These are phyloP conservation scores for Cephalopterus ornatus DNA, from an alignment of 2,113 vertebrate genomes.

Conservation along the genomic window DNA sequence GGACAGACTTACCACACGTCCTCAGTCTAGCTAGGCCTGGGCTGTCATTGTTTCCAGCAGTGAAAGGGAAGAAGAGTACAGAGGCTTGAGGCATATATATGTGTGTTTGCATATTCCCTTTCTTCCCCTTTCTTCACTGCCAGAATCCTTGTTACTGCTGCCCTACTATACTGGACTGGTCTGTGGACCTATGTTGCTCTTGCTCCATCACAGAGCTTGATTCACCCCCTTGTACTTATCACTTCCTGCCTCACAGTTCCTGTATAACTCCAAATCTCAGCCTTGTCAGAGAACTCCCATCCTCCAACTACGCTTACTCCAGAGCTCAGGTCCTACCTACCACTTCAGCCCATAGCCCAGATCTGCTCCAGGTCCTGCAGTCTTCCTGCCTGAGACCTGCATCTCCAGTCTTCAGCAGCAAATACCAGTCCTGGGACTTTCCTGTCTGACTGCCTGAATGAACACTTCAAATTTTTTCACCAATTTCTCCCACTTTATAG, in stretches of 20 bases:
- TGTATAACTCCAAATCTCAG: not conserved
- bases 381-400: not conserved
- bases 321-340: not conserved
- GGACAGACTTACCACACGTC: not conserved
- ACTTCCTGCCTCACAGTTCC: not conserved
- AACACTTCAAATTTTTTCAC: not conserved
- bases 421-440: not conserved
- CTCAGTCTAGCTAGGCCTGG: not conserved
- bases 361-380: not conserved
- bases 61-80: not conserved
- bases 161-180: not conserved
- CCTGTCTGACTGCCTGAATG: not conserved
- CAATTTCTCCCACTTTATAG: not conserved
- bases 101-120: not conserved
- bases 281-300: not conserved
- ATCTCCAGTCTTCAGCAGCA: not conserved
- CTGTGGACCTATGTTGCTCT: not conserved
- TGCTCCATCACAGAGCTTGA: rapidly evolving
- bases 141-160: not conserved
- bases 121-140: not conserved
- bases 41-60: not conserved
- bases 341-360: not conserved
- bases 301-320: not conserved
- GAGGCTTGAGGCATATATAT: not conserved
- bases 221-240: not conserved